Percentiles rank a stretch among this genome's conserved stretches.
These are phyloP conservation scores for Prunella fulvescens DNA, from an alignment of 2,113 vertebrate genomes.

Conservation along the genomic window DNA sequence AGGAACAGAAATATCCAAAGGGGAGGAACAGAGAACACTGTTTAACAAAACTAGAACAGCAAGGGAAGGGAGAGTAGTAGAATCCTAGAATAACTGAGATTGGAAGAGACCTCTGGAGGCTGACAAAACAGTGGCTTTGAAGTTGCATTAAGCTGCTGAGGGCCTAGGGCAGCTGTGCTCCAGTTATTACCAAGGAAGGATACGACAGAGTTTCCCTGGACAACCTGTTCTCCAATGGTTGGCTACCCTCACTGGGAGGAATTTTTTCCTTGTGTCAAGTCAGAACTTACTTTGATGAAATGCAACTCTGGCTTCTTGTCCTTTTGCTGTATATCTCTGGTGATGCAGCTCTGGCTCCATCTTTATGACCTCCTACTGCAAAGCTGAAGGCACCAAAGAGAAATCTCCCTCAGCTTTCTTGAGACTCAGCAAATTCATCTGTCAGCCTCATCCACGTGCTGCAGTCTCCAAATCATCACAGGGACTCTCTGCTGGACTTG, in stretches of 20 bases:
- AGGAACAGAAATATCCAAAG: neutral
- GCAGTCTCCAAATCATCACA: neutral
- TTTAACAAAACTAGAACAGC: neutral
- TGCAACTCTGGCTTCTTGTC: neutral
- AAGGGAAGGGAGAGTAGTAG: neutral
- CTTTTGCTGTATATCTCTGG: neutral
- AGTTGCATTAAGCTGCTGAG: neutral
- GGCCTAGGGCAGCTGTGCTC: neutral
- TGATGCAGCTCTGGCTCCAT: neutral
- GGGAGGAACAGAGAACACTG: neutral
- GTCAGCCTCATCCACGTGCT: neutral
- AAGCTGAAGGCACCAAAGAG: neutral
- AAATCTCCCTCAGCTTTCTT: neutral
- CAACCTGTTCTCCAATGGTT: neutral
- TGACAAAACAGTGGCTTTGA: neutral
- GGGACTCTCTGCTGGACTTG: neutral
- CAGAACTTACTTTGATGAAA: neutral
- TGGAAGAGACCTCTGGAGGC: neutral
- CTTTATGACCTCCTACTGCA: neutral
- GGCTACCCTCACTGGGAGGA: neutral
- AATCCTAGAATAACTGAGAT: neutral
- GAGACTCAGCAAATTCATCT: neutral
- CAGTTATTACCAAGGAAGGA: neutral
- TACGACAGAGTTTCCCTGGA: neutral
- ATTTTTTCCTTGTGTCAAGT: neutral